Evolutionary conservation across 2,888 invertebrate genomes (phyloP), one percentile per base, ranked within the genome.

Genomic region (Drosophila bunnanda): DNA sequence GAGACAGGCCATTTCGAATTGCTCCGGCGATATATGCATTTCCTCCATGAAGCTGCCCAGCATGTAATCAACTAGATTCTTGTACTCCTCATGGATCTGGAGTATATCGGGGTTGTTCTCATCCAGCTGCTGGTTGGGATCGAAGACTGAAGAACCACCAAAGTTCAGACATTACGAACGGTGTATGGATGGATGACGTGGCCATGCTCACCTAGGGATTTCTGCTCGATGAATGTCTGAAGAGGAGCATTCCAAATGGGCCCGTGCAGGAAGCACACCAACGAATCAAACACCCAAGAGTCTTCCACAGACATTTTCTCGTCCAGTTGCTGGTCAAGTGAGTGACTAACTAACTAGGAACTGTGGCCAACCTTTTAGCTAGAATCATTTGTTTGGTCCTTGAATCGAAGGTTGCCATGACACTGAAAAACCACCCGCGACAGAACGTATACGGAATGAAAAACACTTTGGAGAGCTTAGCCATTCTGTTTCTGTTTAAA

Each of bases 1-100:
- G 38, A 93, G 92, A 86, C 97, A 97, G 9, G 97, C 97, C 55
- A 94, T 93, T 91, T 97, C 97, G 89, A 98, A 97, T 90, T 98
- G 97, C 78, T 97, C 96, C 0, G 97, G 95, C 0, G 96, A 95
- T 78, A 98, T 97, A 52, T 96, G 96, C 90, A 98, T 96, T 88
- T 98, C 98, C 82, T 97, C 97, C 96, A 98, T 97, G 90, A 97
- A 98, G 64, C 96, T 97, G 46, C 97, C 96, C 48, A 98, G 93
- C 95, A 98, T 96, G 62, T 96, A 95, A 90, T 98, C 98, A n/a
- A 98, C 97, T 53, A 98, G 93, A 90, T 97, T 96, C 90, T 97
- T 97, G 90, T 97, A 98, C 85, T 97, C 97, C 75, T 96, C 95
- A 89, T 97, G 97, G 58, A 96, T 94, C 80, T 95, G 94, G 75